A percentile compares a stretch with the other conserved stretches of the same genome.
These are phyloP conservation scores for Zelostemma sp. DNA, from an alignment of 1,140 invertebrate species.

Conservation along the genomic window DNA sequence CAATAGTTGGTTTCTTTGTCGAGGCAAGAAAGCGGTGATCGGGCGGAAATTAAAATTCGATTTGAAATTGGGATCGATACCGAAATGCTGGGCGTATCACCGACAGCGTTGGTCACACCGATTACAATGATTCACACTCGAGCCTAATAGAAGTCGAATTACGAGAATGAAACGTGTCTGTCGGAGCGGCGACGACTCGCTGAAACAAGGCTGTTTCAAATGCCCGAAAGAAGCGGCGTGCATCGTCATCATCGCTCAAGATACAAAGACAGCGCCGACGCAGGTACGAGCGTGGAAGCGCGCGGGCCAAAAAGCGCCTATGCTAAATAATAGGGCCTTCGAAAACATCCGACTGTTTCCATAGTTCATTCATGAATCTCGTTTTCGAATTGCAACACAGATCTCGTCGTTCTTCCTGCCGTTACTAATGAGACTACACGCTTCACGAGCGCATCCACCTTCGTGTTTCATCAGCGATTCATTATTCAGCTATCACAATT, in stretches of 20 bases:
- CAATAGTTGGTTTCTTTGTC: background rate
- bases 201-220: slow-evolving; percentile 58
- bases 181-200: slow-evolving; percentile 57
- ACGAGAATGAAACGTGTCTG: slow-evolving; percentile 61
- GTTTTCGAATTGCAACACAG: slow-evolving; percentile 44
- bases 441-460: slow-evolving; percentile 7
- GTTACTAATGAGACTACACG: slow-evolving; percentile 29
- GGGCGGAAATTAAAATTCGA: slow-evolving; percentile 13
- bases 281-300: slow-evolving; percentile 38
- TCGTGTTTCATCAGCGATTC: slow-evolving; percentile 8
- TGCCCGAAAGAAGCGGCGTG: slow-evolving; percentile 48
- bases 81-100: slow-evolving; percentile 6
- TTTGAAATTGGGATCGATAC: background rate
- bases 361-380: slow-evolving; percentile 62
- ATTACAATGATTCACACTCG: slow-evolving; percentile 51
- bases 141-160: slow-evolving; percentile 58
- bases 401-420: background rate
- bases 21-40: background rate
- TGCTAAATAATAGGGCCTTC: slow-evolving; percentile 68
- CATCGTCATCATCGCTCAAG: slow-evolving; percentile 65
- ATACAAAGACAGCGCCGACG: slow-evolving; percentile 66
- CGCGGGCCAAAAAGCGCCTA: slow-evolving; percentile 62
- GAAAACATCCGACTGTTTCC: slow-evolving; percentile 42
- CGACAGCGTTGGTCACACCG: slow-evolving; percentile 31
- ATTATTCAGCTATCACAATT: no score